A percentile compares a stretch with the other conserved stretches of the same genome.
Evolutionary conservation across 2,797 vertebrate genomes (phyloP).

Genomic region (Ciconia nigra): DNA sequence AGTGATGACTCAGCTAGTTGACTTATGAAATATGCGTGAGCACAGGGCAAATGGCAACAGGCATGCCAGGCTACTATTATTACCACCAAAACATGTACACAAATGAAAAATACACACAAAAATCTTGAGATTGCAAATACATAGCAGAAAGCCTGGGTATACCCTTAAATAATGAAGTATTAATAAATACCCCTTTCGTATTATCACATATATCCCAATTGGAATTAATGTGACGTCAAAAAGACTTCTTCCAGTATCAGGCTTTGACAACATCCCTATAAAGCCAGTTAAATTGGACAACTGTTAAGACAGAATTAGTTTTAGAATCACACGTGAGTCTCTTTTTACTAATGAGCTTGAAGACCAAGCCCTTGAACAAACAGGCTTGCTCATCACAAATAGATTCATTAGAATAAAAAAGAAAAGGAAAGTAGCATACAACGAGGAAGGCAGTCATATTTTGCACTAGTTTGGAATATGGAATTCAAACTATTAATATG

Average conservation of each 20-base stretch:
- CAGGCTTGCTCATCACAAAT: not conserved
- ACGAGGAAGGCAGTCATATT: not conserved
- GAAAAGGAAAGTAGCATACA: not conserved
- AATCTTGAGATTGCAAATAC: not conserved
- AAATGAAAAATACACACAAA: not conserved
- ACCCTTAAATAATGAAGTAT: not conserved
- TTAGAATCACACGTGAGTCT: not conserved
- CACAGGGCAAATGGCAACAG: not conserved
- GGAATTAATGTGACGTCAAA: not conserved
- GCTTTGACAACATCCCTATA: not conserved
- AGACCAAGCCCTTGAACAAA: not conserved
- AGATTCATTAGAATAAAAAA: not conserved
- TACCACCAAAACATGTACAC: not conserved
- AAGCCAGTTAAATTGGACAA: not conserved
- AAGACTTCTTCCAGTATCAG: not conserved
- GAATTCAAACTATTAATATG: not conserved
- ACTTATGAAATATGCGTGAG: not conserved
- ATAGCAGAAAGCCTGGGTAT: not conserved
- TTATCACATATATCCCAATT: not conserved
- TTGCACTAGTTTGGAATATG: not conserved
- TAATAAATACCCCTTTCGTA: not conserved
- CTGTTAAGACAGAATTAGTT: not conserved
- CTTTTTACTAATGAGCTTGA: not conserved
- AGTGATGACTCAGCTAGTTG: not conserved
- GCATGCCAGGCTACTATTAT: not conserved